Conservation (phyloP, 2,888 invertebrate genomes). For the Geophilus truncorum region DNA sequence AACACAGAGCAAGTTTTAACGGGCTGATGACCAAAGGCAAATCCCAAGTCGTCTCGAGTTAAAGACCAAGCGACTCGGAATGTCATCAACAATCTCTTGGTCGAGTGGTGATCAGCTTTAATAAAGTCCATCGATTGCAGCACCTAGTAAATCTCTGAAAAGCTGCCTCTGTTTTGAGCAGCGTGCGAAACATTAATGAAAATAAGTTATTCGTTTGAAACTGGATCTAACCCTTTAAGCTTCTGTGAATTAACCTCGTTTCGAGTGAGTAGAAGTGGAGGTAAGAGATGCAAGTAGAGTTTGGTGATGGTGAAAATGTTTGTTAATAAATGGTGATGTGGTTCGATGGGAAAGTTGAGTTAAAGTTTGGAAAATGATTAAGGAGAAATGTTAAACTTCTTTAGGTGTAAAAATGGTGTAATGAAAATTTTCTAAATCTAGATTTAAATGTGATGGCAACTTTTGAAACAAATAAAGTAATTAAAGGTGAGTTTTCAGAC, state of each 20-base stretch:
- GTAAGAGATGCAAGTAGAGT: too few species aligned
- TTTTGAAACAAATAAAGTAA: too few species aligned
- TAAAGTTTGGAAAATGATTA: too few species aligned
- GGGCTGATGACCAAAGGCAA: not conserved
- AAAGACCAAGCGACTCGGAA: not conserved
- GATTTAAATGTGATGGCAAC: too few species aligned
- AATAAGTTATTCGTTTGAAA: not conserved
- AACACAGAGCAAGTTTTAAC: not conserved
- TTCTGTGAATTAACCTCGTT: not conserved
- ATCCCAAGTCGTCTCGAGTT: not conserved
- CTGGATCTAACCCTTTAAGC: not conserved
- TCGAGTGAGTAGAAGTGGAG: too few species aligned
- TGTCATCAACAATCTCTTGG: not conserved
- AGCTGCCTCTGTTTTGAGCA: not conserved
- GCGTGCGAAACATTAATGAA: not conserved
- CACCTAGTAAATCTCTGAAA: not conserved
- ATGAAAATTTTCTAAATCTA: too few species aligned
- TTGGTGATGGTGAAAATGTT: too few species aligned
- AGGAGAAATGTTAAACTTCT: too few species aligned
- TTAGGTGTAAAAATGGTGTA: too few species aligned
- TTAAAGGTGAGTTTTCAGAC: too few species aligned
- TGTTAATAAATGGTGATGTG: too few species aligned
- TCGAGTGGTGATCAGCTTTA: not conserved
- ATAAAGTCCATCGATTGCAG: not conserved
- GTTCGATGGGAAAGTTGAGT: too few species aligned